Evolutionary conservation across 2,113 vertebrate genomes (phyloP).

Genomic region (Chrysemys picta): DNA sequence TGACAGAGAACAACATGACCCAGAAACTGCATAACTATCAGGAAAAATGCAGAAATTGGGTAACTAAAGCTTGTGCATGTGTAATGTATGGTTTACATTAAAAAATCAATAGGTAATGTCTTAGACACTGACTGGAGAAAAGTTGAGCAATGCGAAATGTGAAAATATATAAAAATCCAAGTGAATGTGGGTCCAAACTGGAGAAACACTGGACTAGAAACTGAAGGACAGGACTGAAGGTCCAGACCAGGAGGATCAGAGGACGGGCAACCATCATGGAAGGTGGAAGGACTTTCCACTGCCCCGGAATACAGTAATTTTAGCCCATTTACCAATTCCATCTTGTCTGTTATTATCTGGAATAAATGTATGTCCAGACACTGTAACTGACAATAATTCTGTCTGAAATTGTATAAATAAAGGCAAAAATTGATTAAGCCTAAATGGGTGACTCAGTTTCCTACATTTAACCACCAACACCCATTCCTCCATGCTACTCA

Average conservation of each 20-base stretch:
- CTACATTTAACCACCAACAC: neutral
- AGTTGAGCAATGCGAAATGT: neutral
- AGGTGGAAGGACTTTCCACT: neutral
- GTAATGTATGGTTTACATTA: neutral
- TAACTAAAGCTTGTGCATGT: neutral
- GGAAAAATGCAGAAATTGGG: neutral
- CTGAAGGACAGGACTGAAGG: neutral
- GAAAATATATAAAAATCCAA: neutral
- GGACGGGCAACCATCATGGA: neutral
- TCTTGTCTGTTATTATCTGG: neutral
- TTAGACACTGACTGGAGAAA: neutral
- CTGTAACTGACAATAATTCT: neutral
- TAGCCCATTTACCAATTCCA: neutral
- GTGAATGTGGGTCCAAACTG: neutral
- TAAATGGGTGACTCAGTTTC: neutral
- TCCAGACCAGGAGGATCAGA: neutral
- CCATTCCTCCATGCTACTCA: rapidly evolving
- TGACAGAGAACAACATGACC: neutral
- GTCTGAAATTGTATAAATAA: too few species aligned
- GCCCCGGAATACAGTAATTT: neutral
- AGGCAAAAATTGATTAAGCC: neutral
- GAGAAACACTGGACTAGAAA: neutral
- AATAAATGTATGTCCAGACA: neutral
- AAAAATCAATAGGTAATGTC: neutral
- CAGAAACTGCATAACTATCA: neutral